phyloP scores from a whole-genome alignment of 1,140 invertebrate species.

The Pissodes strobi region DNA sequence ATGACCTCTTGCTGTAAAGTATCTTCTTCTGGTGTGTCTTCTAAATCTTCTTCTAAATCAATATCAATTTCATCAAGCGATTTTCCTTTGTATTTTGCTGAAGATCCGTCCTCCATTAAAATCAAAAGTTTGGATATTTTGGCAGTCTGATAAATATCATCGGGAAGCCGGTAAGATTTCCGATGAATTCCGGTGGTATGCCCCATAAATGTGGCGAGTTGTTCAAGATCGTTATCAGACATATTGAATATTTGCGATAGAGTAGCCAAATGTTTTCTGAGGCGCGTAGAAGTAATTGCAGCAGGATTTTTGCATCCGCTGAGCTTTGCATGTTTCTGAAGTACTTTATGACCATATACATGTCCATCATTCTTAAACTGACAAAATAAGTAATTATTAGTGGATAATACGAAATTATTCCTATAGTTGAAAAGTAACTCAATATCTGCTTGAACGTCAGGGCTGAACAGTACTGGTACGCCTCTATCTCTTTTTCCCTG shows the following conservation, averaged over 20 bases:
- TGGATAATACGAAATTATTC: background rate
- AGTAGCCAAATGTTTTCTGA: conserved; percentile 52
- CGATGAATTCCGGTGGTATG: conserved; percentile 32
- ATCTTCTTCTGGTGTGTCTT: too few species aligned
- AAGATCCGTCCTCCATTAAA: conserved; percentile 51
- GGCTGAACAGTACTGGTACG: conserved; percentile 39
- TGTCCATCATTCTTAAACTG: conserved; percentile 12
- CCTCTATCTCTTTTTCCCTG: conserved; percentile 36
- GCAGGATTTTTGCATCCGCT: conserved; percentile 45
- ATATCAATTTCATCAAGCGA: conserved; percentile 51
- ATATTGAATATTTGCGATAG: conserved; percentile 50
- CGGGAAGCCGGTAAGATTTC: conserved; percentile 40
- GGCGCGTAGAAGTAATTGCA: conserved; percentile 43
- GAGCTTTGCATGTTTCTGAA: conserved; percentile 43
- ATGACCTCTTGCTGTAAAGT: too few species aligned
- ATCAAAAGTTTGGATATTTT: conserved; percentile 53
- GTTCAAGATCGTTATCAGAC: conserved; percentile 46
- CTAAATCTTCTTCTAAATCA: conserved; percentile 42
- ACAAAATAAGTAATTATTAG: conserved; percentile 40
- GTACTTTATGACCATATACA: conserved; percentile 49
- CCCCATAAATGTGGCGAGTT: conserved; percentile 42
- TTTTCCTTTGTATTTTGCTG: conserved; percentile 46
- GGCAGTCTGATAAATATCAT: conserved; percentile 47
- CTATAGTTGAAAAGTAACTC: conserved; percentile 28
- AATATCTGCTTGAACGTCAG: conserved; percentile 35